phyloP scores from a whole-genome alignment of 2,113 vertebrate genomes.

The Fulica atra region DNA sequence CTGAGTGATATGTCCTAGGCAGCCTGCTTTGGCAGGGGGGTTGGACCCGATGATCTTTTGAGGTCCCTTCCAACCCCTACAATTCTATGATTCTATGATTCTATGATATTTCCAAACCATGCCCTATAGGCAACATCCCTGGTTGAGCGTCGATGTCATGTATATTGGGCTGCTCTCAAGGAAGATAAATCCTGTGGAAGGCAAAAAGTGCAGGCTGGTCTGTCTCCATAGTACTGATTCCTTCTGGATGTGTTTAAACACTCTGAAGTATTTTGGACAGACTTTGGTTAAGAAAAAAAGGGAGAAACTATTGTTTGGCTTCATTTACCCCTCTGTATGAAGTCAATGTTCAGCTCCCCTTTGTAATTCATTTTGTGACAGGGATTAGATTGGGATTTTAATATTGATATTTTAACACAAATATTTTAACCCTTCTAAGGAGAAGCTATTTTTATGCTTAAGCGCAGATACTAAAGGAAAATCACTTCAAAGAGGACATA shows the following conservation, averaged over 20 bases:
- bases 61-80: no score
- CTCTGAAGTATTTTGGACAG: not conserved
- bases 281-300: not conserved
- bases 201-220: not conserved
- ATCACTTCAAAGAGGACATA: not conserved
- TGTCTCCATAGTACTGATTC: not conserved
- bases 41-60: no score
- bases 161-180: not conserved
- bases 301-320: not conserved
- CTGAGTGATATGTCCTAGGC: no score
- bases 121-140: fast-evolving
- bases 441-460: not conserved
- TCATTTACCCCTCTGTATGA: not conserved
- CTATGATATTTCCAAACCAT: not conserved
- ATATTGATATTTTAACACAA: not conserved
- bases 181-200: not conserved
- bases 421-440: not conserved
- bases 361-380: not conserved
- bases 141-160: not conserved
- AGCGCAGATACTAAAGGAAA: not conserved
- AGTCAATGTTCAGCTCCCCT: not conserved
- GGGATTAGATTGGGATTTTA: not conserved
- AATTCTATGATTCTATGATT: no score
- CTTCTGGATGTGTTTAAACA: not conserved
- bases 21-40: no score